Conservation (phyloP, 2,797 vertebrate genomes). For the Tokudaia muenninki region DNA sequence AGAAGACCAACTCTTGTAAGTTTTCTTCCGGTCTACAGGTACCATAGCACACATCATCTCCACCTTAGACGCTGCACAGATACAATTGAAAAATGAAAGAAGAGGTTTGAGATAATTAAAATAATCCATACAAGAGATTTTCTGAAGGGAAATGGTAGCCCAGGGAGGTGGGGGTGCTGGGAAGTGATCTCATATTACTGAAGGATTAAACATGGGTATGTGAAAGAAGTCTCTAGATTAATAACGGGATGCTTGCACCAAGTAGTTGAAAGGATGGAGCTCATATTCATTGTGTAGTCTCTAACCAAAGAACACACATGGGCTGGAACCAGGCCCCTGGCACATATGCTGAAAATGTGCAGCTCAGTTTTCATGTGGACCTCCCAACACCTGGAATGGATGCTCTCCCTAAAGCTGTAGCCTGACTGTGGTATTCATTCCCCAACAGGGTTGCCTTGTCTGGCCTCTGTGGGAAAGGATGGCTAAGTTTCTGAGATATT, state of each 20-base stretch:
- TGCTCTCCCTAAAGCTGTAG: neutral
- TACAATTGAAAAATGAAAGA: neutral
- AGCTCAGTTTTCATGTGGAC: neutral
- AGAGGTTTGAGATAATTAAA: neutral
- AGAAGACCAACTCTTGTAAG: neutral
- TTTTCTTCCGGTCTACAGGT: neutral
- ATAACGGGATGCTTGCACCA: neutral
- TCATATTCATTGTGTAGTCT: neutral
- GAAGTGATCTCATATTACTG: neutral
- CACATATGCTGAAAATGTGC: neutral
- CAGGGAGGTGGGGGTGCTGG: neutral
- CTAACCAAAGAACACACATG: neutral
- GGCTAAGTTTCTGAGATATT: neutral
- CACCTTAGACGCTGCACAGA: neutral
- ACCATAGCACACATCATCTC: neutral
- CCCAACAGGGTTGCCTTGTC: neutral
- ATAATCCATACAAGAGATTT: neutral
- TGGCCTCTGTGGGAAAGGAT: neutral
- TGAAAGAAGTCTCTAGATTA: neutral
- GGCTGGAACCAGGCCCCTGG: neutral
- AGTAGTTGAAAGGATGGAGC: neutral
- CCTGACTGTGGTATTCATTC: neutral
- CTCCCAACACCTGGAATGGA: neutral
- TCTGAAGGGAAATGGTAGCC: neutral
- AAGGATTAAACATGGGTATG: neutral